Percentiles rank a stretch among this genome's conserved stretches.
Conservation (phyloP, 2,888 invertebrate species). For the Isoperla grammatica region DNA sequence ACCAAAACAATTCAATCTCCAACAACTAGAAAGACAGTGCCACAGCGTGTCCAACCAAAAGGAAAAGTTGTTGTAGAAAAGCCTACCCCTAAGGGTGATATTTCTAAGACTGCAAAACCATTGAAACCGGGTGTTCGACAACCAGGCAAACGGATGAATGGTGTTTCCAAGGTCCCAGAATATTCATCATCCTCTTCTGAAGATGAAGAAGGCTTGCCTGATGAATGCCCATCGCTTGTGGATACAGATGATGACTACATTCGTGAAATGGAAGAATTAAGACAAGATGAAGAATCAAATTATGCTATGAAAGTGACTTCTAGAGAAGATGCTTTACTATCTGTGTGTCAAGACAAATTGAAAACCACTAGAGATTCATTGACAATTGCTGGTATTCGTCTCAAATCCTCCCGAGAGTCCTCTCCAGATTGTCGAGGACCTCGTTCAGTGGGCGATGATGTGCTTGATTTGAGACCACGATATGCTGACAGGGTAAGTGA, state of each 20-base stretch:
- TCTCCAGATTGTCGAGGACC: constrained; percentile 56
- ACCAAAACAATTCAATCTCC: not conserved
- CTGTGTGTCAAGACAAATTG: constrained; percentile 16
- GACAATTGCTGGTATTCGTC: constrained; percentile 13
- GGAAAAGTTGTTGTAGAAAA: not conserved
- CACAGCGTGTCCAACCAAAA: not conserved
- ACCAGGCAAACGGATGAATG: constrained; percentile 1
- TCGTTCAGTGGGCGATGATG: constrained; percentile 53
- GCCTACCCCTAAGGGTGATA: not conserved
- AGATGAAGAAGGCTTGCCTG: constrained; percentile 31
- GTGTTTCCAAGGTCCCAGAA: not conserved
- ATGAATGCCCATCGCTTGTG: constrained; percentile 20
- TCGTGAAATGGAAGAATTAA: constrained; percentile 29
- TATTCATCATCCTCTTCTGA: constrained; percentile 21
- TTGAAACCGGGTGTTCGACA: not conserved
- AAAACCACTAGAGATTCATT: constrained; percentile 6
- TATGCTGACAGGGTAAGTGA: constrained; percentile 70
- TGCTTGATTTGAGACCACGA: constrained; percentile 54
- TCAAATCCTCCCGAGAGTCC: constrained; percentile 66
- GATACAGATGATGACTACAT: constrained; percentile 23
- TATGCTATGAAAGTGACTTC: constrained; percentile 30
- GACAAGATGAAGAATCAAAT: constrained; percentile 29
- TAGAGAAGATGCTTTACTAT: constrained; percentile 20
- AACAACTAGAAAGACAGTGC: not conserved
- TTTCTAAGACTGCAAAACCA: not conserved